Conservation (phyloP, 2,888 invertebrate genomes). For the Cosmia trapezina region DNA sequence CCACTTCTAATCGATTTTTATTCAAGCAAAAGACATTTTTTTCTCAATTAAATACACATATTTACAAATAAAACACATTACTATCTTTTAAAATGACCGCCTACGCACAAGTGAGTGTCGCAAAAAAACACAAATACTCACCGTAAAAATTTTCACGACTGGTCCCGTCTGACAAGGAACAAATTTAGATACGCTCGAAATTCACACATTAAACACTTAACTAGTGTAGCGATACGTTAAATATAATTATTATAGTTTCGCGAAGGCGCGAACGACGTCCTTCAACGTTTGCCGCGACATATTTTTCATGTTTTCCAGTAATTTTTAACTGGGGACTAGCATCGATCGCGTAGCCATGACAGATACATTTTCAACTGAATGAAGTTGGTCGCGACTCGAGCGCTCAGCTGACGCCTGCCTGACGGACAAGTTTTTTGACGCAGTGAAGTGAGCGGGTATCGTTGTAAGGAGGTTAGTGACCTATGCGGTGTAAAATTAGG, state of each 20-base stretch:
- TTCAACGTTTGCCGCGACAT: constrained; percentile 80
- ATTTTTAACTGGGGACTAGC: constrained; percentile 81
- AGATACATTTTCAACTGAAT: constrained; percentile 84
- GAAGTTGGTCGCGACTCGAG: constrained; percentile 78
- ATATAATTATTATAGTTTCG: constrained; percentile 78
- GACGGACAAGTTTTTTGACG: constrained; percentile 82
- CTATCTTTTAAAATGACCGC: constrained; percentile 60
- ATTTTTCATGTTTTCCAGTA: constrained; percentile 86
- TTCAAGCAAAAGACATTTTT: constrained; percentile 71
- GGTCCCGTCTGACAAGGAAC: constrained; percentile 84
- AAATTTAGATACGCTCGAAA: constrained; percentile 88
- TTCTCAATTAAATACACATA: constrained; percentile 68
- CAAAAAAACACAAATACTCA: constrained; percentile 81
- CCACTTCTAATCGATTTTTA: constrained; percentile 90
- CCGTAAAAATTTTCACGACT: constrained; percentile 82
- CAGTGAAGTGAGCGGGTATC: constrained; percentile 77
- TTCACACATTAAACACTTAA: constrained; percentile 85
- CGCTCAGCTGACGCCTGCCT: constrained; percentile 90
- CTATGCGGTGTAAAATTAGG: constrained; percentile 73
- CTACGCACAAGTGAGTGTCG: constrained; percentile 59
- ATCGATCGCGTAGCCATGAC: constrained; percentile 90
- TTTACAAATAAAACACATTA: constrained; percentile 65
- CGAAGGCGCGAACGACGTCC: constrained; percentile 71
- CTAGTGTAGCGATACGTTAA: constrained; percentile 72
- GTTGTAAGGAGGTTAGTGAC: constrained; percentile 77